Percentiles rank a stretch among this genome's conserved stretches.
These are phyloP conservation scores for Saturnia pavonia DNA, from an alignment of 2,888 invertebrate species.

Conservation along the genomic window DNA sequence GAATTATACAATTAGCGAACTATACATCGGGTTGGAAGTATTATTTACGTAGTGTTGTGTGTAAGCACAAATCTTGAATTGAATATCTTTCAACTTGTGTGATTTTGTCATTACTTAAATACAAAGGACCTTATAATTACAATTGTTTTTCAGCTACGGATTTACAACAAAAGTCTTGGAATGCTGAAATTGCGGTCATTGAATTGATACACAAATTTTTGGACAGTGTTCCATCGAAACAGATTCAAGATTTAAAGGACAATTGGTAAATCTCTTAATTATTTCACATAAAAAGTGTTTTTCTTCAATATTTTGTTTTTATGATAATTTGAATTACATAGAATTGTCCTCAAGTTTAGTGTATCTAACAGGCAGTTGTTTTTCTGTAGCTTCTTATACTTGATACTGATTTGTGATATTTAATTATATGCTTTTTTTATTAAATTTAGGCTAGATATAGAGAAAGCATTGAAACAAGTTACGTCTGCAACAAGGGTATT, in stretches of 20 bases:
- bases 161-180: conserved; percentile 72
- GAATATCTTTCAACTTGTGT: not conserved
- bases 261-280: conserved; percentile 70
- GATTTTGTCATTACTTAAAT: not conserved
- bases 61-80: not conserved
- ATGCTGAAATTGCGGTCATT: conserved; percentile 88
- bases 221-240: conserved; percentile 81
- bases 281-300: not conserved
- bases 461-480: conserved; percentile 82
- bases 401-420: not conserved
- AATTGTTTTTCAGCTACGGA: conserved; percentile 56
- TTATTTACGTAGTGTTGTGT: too few relatives aligned
- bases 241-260: conserved; percentile 81
- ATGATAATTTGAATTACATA: not conserved
- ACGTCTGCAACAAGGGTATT: conserved; percentile 82
- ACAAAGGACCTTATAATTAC: not conserved
- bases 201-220: conserved; percentile 90
- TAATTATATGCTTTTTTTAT: conserved; percentile 4
- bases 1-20: too few relatives aligned
- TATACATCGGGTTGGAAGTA: too few relatives aligned
- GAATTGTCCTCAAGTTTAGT: not conserved
- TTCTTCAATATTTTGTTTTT: not conserved
- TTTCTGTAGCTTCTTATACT: not conserved
- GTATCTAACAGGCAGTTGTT: not conserved
- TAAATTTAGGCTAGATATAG: conserved; percentile 77